Evolutionary conservation across 1,140 invertebrate species (phyloP).

Genomic region (Euwallacea similis): DNA sequence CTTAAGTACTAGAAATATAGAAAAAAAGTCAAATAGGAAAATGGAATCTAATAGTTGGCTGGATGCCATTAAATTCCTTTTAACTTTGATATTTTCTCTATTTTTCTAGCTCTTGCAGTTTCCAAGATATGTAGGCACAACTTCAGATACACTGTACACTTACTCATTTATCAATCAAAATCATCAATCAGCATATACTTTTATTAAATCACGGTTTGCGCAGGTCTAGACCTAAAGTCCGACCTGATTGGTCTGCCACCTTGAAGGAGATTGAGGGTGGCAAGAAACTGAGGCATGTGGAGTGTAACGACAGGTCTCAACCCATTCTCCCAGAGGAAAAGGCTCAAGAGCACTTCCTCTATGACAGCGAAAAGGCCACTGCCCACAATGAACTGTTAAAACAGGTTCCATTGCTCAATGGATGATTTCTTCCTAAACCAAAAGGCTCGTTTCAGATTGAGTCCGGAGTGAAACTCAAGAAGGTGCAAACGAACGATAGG

Average conservation of each 20-base stretch:
- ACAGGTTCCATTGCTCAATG: constrained; percentile 55
- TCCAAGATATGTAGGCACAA: neutral
- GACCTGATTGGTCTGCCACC: constrained; percentile 86
- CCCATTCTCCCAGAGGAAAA: constrained; percentile 66
- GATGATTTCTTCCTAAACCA: neutral
- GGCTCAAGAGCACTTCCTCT: constrained; percentile 73
- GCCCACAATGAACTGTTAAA: constrained; percentile 80
- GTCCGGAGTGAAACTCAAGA: constrained; percentile 74
- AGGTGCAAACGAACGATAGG: constrained; percentile 79
- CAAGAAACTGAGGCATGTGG: constrained; percentile 74
- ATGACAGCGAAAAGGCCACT: constrained; percentile 85
- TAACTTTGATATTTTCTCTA: neutral
- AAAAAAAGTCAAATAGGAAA: too few species aligned
- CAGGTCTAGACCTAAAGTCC: constrained; percentile 70
- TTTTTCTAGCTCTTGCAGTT: neutral
- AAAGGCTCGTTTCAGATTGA: constrained; percentile 61
- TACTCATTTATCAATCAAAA: too few species aligned
- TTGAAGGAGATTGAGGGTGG: constrained; percentile 87
- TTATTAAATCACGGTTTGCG: neutral
- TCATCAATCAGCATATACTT: too few species aligned
- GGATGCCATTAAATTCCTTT: too few species aligned
- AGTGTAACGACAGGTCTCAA: constrained; percentile 76
- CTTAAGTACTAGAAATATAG: too few species aligned
- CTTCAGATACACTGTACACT: too few species aligned
- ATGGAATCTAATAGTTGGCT: too few species aligned